Percentiles rank a stretch among this genome's conserved stretches.
Evolutionary conservation across 2,888 invertebrate genomes (phyloP).

Genomic region (Pterostichus niger): DNA sequence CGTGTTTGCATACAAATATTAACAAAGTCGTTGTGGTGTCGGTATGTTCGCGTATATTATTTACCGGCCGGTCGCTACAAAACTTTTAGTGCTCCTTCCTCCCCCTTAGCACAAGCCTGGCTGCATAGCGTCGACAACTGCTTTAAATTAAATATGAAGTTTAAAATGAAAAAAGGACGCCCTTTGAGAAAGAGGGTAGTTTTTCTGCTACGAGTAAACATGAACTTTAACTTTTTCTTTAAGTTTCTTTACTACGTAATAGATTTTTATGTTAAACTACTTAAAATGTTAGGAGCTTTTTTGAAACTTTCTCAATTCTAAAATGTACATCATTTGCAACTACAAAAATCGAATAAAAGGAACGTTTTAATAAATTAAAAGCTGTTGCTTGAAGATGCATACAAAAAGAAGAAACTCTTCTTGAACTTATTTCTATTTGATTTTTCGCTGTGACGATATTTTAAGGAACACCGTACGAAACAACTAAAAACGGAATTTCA

Average conservation of each 20-base stretch:
- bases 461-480: not conserved
- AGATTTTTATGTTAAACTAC: conserved; percentile 54
- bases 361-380: conserved; percentile 37
- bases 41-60: conserved; percentile 24
- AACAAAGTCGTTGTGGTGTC: conserved; percentile 46
- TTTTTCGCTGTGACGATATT: not conserved
- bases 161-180: conserved; percentile 60
- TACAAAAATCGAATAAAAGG: conserved; percentile 6
- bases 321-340: conserved; percentile 43
- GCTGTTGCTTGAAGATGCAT: conserved; percentile 11
- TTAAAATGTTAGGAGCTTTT: conserved; percentile 20
- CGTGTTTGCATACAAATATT: conserved; percentile 58
- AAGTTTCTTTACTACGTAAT: conserved; percentile 45
- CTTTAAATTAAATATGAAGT: conserved; percentile 62
- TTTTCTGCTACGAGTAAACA: conserved; percentile 36
- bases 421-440: not conserved
- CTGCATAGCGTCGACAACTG: conserved; percentile 41
- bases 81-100: conserved; percentile 47
- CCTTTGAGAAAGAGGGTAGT: conserved; percentile 8
- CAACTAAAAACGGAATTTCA: not conserved
- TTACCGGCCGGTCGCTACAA: conserved; percentile 43
- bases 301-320: conserved; percentile 24
- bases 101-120: conserved; percentile 21
- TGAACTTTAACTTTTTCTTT: conserved; percentile 33
- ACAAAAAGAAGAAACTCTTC: not conserved